Evolutionary conservation across 2,888 invertebrate genomes (phyloP).

Genomic region (Callyntrura guangdongensis): DNA sequence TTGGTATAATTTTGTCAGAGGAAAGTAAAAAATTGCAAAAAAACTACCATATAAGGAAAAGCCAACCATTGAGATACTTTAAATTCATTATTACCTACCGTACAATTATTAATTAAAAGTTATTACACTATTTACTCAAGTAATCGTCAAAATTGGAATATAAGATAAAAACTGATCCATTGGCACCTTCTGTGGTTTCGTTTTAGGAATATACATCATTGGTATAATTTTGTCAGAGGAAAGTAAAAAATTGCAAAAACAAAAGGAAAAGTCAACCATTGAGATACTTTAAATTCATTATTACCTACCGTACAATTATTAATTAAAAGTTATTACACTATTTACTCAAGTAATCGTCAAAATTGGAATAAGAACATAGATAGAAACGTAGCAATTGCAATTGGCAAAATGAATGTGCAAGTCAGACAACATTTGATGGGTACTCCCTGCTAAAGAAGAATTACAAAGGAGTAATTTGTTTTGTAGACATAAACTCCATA

Average conservation of each 20-base stretch:
- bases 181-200: too few species aligned
- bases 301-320: too few species aligned
- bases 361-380: background rate
- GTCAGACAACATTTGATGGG: too few species aligned
- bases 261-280: background rate
- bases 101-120: too few species aligned
- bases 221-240: background rate
- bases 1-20: too few species aligned
- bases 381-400: too few species aligned
- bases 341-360: background rate
- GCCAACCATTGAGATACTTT: too few species aligned
- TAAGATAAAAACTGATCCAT: background rate
- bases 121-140: background rate
- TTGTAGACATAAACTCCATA: slow-evolving; percentile 86
- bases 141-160: background rate
- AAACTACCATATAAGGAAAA: background rate
- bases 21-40: background rate
- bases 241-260: background rate
- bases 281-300: too few species aligned
- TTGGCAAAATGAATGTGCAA: background rate
- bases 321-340: too few species aligned
- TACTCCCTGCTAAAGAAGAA: background rate
- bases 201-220: too few species aligned
- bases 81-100: too few species aligned
- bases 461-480: slow-evolving; percentile 74